Base-by-base conservation (phyloP, 2,888 invertebrate genomes). In the Nymphalis polychloros region DNA sequence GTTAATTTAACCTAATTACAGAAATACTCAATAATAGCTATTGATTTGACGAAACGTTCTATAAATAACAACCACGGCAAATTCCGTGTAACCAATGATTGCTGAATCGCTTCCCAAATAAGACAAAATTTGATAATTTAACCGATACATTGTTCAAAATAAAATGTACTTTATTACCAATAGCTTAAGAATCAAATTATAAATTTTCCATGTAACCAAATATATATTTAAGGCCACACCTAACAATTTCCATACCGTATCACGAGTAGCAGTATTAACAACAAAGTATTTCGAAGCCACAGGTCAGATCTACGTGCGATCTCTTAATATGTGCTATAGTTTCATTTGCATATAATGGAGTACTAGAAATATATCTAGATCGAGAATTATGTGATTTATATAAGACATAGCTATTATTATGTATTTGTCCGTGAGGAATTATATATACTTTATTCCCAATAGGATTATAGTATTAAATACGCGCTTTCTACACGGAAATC, bases 41-140 rank as follows among this genome's bases (percentile, higher is more conserved):
- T 64, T 62, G 41, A 47, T 55, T 52, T 65, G 52, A 64, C 59
- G 52, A 59, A 61, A 72, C 60, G 66, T 35, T 31, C 68, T 59
- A 67, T 68, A 72, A 72, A 72, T 70, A 70, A 68, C 68, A 72
- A 68, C 70, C 70, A 70, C 47, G 64, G 46, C 47, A 53, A 57
- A 67, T 59, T 66, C 57, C 66, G 59, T 64, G 49, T 72, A 61
- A 71, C 66, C 48, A 49, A 69, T 64, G 59, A 50, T 59, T 66
- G 60, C 67, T 49, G 57, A 64, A 64, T 63, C 35, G 63, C 48
- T 55, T 61, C 53, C 27, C n/a, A 23, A 55, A 17, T 50, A 35
- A 52, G 35, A 64, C 10, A 23, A 31, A 20, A 61, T 61, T 53
- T 53, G 23, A 31, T 16, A 52, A 52, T 23, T 19, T 20, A 52